phyloP scores from a whole-genome alignment of 2,113 vertebrate genomes.

The Electrona antarctica region DNA sequence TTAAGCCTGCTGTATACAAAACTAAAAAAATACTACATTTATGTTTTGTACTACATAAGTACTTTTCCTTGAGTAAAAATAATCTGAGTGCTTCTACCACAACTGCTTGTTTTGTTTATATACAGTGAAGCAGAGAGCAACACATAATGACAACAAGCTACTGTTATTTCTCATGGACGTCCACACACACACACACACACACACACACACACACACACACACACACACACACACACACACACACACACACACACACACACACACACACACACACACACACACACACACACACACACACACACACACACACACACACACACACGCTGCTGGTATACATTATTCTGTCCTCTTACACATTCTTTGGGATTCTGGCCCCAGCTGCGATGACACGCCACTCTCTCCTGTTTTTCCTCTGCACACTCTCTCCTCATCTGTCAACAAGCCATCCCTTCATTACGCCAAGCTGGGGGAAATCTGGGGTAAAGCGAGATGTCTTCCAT shows the following conservation, averaged over 20 bases:
- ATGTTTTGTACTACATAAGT: too few species aligned
- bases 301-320: slow-evolving; percentile 7
- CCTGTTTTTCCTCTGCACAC: slow-evolving; percentile 10
- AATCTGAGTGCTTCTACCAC: too few species aligned
- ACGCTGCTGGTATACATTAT: not conserved
- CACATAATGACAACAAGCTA: slow-evolving; percentile 28
- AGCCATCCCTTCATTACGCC: slow-evolving; percentile 47
- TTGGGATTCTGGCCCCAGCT: slow-evolving; percentile 16
- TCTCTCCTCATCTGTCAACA: slow-evolving; percentile 47
- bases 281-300: slow-evolving; percentile 3
- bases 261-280: slow-evolving; percentile 22
- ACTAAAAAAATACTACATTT: too few species aligned
- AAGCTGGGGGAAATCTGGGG: slow-evolving; percentile 29
- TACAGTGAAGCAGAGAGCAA: slow-evolving; percentile 38
- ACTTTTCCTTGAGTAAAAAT: too few species aligned
- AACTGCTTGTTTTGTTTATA: not conserved
- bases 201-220: not conserved
- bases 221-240: slow-evolving; percentile 9
- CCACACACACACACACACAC: slow-evolving; percentile 7
- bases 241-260: slow-evolving; percentile 16
- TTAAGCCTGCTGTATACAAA: too few species aligned
- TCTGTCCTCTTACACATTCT: slow-evolving; percentile 10
- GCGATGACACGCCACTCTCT: slow-evolving; percentile 28
- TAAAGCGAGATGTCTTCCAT: slow-evolving; percentile 61
- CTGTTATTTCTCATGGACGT: slow-evolving; percentile 28